phyloP scores from a whole-genome alignment of 1,140 invertebrate species.

The Oreohelix idahoensis region DNA sequence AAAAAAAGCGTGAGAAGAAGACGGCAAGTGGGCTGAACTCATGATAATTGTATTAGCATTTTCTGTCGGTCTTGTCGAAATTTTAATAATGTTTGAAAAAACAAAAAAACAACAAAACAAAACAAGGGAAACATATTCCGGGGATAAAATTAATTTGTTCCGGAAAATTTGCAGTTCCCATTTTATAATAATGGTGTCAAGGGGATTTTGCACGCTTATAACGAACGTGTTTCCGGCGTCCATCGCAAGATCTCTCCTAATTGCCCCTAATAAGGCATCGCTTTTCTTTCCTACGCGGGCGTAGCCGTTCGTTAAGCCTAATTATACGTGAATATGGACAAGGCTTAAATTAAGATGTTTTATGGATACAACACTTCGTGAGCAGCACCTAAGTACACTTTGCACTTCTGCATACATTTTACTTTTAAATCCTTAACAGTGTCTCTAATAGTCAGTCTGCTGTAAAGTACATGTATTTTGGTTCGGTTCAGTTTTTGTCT shows the following conservation, averaged over 20 bases:
- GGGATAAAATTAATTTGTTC: conserved; percentile 17
- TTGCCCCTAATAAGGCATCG: background rate
- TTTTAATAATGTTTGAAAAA: too few species aligned
- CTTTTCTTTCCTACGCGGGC: background rate
- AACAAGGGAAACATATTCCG: background rate
- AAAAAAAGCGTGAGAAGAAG: too few species aligned
- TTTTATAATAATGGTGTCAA: conserved; percentile 13
- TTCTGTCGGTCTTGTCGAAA: background rate
- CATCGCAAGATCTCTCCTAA: background rate
- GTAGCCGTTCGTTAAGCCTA: background rate
- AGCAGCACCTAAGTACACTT: background rate
- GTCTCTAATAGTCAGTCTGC: too few species aligned
- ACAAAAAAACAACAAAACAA: background rate
- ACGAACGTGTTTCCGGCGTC: background rate
- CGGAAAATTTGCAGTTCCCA: conserved; percentile 15
- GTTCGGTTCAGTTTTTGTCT: too few species aligned
- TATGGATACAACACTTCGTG: background rate
- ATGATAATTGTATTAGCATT: background rate
- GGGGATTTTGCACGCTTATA: conserved; percentile 4
- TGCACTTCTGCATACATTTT: too few species aligned
- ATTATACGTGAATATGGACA: background rate
- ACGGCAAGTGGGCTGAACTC: too few species aligned
- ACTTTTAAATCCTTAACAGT: too few species aligned
- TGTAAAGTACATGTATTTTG: too few species aligned
- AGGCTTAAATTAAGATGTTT: background rate